phyloP scores from a whole-genome alignment of 1,140 invertebrate genomes.

The Papilio aristodemus region DNA sequence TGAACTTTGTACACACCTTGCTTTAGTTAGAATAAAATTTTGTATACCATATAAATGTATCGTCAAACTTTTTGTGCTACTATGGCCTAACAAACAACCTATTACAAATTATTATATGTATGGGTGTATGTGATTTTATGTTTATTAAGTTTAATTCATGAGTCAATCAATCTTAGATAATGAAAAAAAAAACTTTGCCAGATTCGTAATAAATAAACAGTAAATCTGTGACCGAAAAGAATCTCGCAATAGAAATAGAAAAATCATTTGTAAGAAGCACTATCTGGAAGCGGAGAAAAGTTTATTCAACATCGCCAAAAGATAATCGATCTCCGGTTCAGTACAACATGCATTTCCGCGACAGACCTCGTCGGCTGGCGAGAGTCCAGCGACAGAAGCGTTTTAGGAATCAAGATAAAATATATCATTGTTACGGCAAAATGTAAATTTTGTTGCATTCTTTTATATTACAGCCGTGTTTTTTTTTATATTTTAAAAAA shows the following conservation, averaged over 20 bases:
- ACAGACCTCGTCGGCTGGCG: neutral
- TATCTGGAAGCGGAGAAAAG: neutral
- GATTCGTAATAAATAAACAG: too few relatives aligned
- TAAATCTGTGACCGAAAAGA: neutral
- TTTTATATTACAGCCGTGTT: neutral
- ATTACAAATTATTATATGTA: too few relatives aligned
- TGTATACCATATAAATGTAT: too few relatives aligned
- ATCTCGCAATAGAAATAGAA: neutral
- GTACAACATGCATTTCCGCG: neutral
- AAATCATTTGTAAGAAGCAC: neutral
- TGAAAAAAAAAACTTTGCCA: too few relatives aligned
- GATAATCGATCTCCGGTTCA: neutral
- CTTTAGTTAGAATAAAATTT: too few relatives aligned
- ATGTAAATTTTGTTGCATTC: neutral
- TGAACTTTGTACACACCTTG: neutral
- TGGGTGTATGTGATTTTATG: too few relatives aligned
- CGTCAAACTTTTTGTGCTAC: too few relatives aligned
- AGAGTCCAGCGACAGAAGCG: neutral
- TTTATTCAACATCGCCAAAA: conserved; percentile 2
- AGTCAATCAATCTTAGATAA: too few relatives aligned
- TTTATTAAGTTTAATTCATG: too few relatives aligned
- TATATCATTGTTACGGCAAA: neutral
- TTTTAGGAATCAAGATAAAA: neutral
- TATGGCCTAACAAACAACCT: too few relatives aligned
- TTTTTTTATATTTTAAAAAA: too few relatives aligned